Percentiles rank a stretch among this genome's conserved stretches.
phyloP scores from a whole-genome alignment of 1,140 invertebrate genomes.

The Diorhabda sublineata region DNA sequence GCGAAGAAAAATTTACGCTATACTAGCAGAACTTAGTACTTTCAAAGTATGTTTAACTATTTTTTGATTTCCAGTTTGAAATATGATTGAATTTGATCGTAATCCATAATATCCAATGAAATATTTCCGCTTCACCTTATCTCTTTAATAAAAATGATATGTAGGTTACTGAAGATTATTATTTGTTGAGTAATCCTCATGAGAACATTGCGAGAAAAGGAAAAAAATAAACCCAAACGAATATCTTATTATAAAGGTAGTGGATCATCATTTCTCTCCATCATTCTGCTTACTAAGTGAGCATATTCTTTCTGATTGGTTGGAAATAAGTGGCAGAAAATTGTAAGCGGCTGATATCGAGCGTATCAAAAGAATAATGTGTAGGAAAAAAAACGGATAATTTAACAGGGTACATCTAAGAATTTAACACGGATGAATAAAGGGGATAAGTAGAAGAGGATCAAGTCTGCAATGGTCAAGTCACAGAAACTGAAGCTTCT shows the following conservation, averaged over 20 bases:
- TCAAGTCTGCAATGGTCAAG: constrained; percentile 28
- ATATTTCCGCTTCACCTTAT: no score
- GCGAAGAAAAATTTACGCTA: no score
- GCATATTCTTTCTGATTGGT: constrained; percentile 16
- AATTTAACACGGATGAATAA: constrained; percentile 33
- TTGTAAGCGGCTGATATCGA: constrained; percentile 10
- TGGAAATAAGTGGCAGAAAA: constrained; percentile 14
- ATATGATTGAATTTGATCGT: no score
- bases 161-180: no score
- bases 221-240: not conserved
- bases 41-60: no score
- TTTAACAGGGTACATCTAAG: constrained; percentile 23
- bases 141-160: no score
- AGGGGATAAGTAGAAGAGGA: constrained; percentile 33
- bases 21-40: no score
- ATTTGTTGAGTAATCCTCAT: no score
- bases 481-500: no score
- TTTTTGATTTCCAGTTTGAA: no score
- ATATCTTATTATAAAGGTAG: not conserved
- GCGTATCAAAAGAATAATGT: constrained; percentile 23
- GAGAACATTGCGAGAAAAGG: no score
- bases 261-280: not conserved
- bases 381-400: constrained; percentile 25
- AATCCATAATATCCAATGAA: no score
- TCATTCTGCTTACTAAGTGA: not conserved